Conservation (phyloP, 1,140 invertebrate genomes). For the Tetraneura akinire region DNA sequence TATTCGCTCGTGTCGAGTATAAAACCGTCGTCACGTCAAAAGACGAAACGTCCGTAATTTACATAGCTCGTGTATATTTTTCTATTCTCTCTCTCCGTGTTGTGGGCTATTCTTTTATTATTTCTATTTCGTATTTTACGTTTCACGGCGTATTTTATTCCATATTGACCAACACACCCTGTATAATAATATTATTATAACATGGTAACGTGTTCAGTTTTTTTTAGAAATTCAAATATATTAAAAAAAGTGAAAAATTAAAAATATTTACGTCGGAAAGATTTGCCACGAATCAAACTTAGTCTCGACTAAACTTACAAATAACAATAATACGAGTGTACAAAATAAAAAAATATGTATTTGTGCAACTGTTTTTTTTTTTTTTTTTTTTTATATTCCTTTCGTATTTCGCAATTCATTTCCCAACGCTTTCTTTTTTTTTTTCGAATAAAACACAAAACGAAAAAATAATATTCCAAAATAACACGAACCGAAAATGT, state of each 20-base stretch:
- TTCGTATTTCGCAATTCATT: neutral
- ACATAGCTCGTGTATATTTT: neutral
- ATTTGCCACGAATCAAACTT: too few relatives aligned
- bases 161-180: too few relatives aligned
- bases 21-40: slow-evolving; percentile 24
- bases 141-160: too few relatives aligned
- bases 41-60: slow-evolving; percentile 7
- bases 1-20: neutral
- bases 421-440: neutral
- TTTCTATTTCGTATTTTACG: too few relatives aligned
- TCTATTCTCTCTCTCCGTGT: too few relatives aligned
- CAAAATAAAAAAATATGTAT: neutral
- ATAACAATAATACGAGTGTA: neutral
- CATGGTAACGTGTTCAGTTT: too few relatives aligned
- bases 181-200: too few relatives aligned
- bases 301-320: too few relatives aligned
- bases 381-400: neutral
- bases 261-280: too few relatives aligned
- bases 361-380: neutral
- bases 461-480: neutral
- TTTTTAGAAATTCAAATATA: too few relatives aligned
- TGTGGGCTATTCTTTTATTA: too few relatives aligned
- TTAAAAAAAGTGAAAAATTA: too few relatives aligned
- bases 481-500: neutral
- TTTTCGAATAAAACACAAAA: neutral